Evolutionary conservation across 2,888 invertebrate genomes (phyloP), one percentile per base, ranked within the genome.

Genomic region (Clunio marinus): DNA sequence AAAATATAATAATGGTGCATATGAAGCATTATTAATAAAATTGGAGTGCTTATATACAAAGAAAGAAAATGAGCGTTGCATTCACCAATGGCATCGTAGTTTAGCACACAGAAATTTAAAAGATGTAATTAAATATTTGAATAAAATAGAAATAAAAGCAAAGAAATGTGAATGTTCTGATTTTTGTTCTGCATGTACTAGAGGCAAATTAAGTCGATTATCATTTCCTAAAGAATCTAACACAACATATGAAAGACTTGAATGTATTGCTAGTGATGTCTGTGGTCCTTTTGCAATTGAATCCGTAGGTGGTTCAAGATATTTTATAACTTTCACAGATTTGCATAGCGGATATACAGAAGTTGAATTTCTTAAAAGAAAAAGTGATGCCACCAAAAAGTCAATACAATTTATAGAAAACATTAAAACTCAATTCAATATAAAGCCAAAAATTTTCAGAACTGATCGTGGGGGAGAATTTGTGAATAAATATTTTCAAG

Each of bases 321-420:
- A 77, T 72, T 76, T 77, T 68, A 62, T 76, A 10, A 74, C 74
- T 0, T 75, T 78, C 41, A 73, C 75, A 51, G 78, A 78, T 73
- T 76, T 77, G 70, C 71, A 70, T n/a, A 55, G 32, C 13, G 24
- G 69, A 37, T 70, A 71, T 32, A 57, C 67, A 7, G 70, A 70
- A 35, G 69, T 71, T 1, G 59, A 69, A 24, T 69, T 72, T 45
- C 24, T 73, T 7, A 67, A 69, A 67, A 46, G 62, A 0, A 73
- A 71, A 69, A 66, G 55, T 58, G 72, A 71, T 51, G 69, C 71
- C 15, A 69, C 71, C 24, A 59, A 70, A 58, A 69, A 65, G n/a
- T 70, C 73, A 25, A 72, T 70, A 58, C 46, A 71, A 20, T 73
- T 72, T 65, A 70, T 73, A 69, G 70, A 71, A 66, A 71, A 72